Evolutionary conservation across 2,888 invertebrate genomes (phyloP).

Genomic region (Diogma glabrata): DNA sequence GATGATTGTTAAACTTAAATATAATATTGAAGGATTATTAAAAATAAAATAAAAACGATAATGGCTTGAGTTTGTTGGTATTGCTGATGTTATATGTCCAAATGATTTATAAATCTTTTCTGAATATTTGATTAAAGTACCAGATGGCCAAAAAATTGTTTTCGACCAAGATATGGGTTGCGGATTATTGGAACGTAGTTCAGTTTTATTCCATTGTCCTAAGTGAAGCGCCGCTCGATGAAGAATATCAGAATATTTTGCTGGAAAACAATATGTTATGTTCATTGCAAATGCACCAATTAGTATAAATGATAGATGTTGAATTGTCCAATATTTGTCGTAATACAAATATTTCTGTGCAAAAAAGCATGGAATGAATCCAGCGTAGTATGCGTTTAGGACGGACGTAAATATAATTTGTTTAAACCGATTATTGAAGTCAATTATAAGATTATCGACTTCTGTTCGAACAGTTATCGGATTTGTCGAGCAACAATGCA

Average conservation of each 20-base stretch:
- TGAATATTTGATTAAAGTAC: slow-evolving; percentile 59
- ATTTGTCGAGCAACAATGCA: slow-evolving; percentile 66
- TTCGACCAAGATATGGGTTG: slow-evolving; percentile 41
- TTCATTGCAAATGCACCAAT: slow-evolving; percentile 72
- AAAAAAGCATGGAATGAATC: slow-evolving; percentile 82
- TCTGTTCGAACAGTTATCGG: slow-evolving; percentile 66
- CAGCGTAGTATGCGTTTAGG: slow-evolving; percentile 75
- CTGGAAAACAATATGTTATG: slow-evolving; percentile 51
- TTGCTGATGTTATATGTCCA: slow-evolving; percentile 72
- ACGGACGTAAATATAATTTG: slow-evolving; percentile 75
- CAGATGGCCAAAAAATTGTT: slow-evolving; percentile 57
- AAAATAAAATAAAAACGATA: slow-evolving; percentile 84
- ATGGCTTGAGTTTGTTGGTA: slow-evolving; percentile 73
- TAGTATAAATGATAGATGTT: slow-evolving; percentile 77
- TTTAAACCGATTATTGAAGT: slow-evolving; percentile 82
- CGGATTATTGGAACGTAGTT: slow-evolving; percentile 21
- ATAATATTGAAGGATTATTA: slow-evolving; percentile 67
- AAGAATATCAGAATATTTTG: slow-evolving; percentile 72
- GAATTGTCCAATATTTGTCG: slow-evolving; percentile 71
- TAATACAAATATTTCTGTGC: slow-evolving; percentile 68
- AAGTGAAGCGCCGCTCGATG: slow-evolving; percentile 85
- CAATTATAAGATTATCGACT: slow-evolving; percentile 69
- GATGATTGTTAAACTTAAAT: slow-evolving; percentile 60
- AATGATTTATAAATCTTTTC: slow-evolving; percentile 64
- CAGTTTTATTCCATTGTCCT: slow-evolving; percentile 42